A percentile compares a stretch with the other conserved stretches of the same genome.
Conservation (phyloP, 53 echinoderm and acorn worm genomes). For the Holothuria scabra region DNA sequence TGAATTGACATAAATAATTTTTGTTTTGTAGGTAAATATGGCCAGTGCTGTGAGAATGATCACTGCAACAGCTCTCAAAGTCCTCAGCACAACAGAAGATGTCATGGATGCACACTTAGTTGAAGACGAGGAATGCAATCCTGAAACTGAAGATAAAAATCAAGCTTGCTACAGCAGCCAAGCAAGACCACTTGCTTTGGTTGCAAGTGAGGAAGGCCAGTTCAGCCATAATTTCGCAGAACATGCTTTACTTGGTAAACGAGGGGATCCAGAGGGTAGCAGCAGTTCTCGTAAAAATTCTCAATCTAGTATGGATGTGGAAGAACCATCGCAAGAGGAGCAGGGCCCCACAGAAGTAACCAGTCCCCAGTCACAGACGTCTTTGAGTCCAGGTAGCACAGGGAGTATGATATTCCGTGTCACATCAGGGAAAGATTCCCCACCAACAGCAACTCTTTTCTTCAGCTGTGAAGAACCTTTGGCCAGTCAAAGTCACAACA, state of each 20-base stretch:
- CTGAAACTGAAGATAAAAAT: neutral
- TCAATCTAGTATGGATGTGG: neutral
- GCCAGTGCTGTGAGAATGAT: slow-evolving; percentile 96
- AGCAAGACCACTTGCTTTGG: neutral
- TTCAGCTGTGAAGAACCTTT: slow-evolving; percentile 62
- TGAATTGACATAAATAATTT: neutral
- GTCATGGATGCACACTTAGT: slow-evolving; percentile 80
- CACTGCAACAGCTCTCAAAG: slow-evolving; percentile 91
- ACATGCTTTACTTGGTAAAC: neutral
- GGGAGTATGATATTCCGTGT: slow-evolving; percentile 43
- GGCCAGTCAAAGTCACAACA: neutral
- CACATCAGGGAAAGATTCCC: slow-evolving; percentile 67
- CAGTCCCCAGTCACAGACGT: slow-evolving; percentile 34
- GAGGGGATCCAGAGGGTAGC: neutral
- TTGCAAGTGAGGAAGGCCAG: slow-evolving; percentile 14
- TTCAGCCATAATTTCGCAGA: neutral
- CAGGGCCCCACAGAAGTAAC: slow-evolving; percentile 22
- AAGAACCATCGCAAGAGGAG: slow-evolving; percentile 16
- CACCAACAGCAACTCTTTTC: slow-evolving; percentile 80
- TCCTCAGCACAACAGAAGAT: slow-evolving; percentile 88
- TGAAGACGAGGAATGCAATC: slow-evolving; percentile 19
- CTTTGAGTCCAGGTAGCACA: slow-evolving; percentile 28
- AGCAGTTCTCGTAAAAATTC: neutral
- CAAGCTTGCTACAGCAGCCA: too few species aligned
- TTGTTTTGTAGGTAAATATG: slow-evolving; percentile 65